These are phyloP conservation scores for Lepidothrix coronata DNA, from an alignment of 2,113 vertebrate species.

Conservation along the genomic window DNA sequence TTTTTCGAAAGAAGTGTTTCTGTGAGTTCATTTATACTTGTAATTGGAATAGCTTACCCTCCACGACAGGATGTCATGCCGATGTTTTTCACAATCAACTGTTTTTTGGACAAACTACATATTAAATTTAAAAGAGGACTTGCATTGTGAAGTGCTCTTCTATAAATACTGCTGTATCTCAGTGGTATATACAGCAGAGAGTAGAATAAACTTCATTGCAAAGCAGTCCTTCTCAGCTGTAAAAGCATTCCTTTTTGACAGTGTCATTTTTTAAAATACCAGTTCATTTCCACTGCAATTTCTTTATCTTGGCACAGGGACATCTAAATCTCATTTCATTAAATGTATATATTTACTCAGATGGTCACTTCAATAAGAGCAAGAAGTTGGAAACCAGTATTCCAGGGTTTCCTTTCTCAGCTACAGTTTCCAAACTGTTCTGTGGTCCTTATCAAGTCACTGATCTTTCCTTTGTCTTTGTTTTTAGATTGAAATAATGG, in stretches of 20 bases:
- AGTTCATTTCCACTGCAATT: not conserved
- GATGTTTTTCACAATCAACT: not conserved
- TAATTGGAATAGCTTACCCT: not conserved
- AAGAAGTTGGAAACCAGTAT: not conserved
- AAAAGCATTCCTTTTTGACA: constrained; percentile 2
- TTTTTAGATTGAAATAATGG: not conserved
- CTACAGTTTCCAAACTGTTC: not conserved
- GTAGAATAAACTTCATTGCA: not conserved
- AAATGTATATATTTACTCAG: constrained; percentile 15
- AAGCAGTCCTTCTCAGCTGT: not conserved
- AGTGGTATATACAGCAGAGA: not conserved
- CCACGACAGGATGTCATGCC: not conserved
- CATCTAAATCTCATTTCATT: constrained; percentile 14
- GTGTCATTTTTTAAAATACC: not conserved
- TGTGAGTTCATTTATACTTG: not conserved
- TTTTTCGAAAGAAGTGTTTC: not conserved
- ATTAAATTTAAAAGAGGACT: not conserved
- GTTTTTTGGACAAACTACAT: not conserved
- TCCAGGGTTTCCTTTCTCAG: not conserved
- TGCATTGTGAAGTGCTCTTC: not conserved
- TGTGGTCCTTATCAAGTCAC: not conserved
- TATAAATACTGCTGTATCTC: not conserved
- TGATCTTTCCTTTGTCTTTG: not conserved
- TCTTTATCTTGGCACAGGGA: constrained; percentile 15
- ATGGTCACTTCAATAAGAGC: not conserved